Evolutionary conservation across 2,113 vertebrate species (phyloP), one percentile per base, ranked within the genome.

Genomic region (Saimiri boliviensis): DNA sequence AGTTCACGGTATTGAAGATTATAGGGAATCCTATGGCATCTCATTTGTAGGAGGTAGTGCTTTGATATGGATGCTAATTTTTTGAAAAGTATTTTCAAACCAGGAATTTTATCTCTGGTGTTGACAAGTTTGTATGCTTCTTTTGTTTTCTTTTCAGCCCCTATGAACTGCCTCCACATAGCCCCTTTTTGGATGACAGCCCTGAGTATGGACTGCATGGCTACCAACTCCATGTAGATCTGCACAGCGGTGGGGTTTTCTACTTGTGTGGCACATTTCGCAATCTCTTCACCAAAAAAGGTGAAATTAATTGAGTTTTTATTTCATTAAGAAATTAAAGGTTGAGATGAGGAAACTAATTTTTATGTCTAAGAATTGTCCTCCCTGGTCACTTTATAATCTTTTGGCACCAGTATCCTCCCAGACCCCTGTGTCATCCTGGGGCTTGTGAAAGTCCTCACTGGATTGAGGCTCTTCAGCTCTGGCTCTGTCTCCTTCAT

Each of bases 191-290:
- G 93, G 99, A 99, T 98, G 99, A 99, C 96, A 99, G 98, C 97
- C 98, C 99, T 0, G 98, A 99, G 52, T 99, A 99, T 17, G 99
- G 99, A 93, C 98, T 99, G 94, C 99, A 99, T 97, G 99, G 98
- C 93, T 99, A 99, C 98, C 97, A 92, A 3, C 98, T 99, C 52
- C 99, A 99, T 86, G 96, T 99, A 37, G 98, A 98, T 77, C 98
- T 99, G 86, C 99, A 99, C 27, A 98, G 98, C 88, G 98, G 98
- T 37, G 98, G 20, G 47, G 92, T 94, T 71, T 96, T 96, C 91
- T 99, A 99, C 94, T 98, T 99, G 88, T 99, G 99, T 83, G 97
- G 91, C 60, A 98, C 98, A 3, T 99, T 99, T 93, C 96, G 83
- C 40, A 95, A 97, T 68, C 99, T 99, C 85, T 99, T 98, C 98